Evolutionary conservation across 2,113 vertebrate species (phyloP), one percentile per base, ranked within the genome.

Genomic region (Carassius auratus): DNA sequence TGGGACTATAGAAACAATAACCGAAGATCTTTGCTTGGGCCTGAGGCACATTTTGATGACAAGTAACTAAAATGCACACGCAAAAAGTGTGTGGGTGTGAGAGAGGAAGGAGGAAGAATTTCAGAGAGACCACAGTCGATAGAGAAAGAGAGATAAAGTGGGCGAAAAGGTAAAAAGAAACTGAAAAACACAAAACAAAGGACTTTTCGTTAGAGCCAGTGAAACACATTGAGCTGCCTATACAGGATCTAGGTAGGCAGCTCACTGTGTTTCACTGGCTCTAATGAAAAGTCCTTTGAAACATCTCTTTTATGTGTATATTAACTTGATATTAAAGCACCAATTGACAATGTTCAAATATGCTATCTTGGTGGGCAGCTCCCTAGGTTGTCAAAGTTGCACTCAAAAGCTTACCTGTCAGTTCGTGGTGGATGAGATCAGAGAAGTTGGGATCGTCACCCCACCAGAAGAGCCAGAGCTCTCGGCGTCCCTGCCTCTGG

Each of bases 381-480:
- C 23, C 15, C 74, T 52, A 9, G 14, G 23, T 76, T 55, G 3
- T 55, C 55, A 71, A 1, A 17, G 48, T 42, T 30, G 3, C 64
- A 17, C 19, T 19, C 36, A 15, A 66, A 78, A 8, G 59, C 92
- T 94, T 91, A 99, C 98, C 97, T 96, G 95, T 85, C 80, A 99
- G 96, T 71, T 98, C 97, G 75, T 97, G 96, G 91, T 99, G 98
- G 94, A 99, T 98, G 88, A 99, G 96, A 83, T 98, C 96, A 84
- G 96, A 93, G 83, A 98, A 99, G 94, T 94, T 98, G 68, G 97
- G 98, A 92, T 98, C 97, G 85, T 99, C 97, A 50, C 97, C 98
- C 98, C 98, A 99, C 98, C 98, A 99, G 93, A 98, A 99, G 88
- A 99, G 97, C 98, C 97, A 98, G 17, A 99, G 95, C 89, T 99